A percentile compares a stretch with the other conserved stretches of the same genome.
phyloP scores from a whole-genome alignment of 2,113 vertebrate species.

The Lates calcarifer region DNA sequence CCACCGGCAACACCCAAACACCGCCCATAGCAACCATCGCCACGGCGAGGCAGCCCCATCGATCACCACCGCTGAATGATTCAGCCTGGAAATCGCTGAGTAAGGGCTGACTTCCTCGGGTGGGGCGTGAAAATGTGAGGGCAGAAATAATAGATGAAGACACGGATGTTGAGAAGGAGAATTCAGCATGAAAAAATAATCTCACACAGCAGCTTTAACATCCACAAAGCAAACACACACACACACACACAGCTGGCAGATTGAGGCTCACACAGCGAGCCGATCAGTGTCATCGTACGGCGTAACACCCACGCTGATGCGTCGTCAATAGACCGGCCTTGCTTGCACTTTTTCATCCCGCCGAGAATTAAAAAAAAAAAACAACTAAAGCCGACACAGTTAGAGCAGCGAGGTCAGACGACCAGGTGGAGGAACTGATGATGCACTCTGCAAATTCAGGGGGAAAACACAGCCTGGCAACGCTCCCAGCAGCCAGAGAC shows the following conservation, averaged over 20 bases:
- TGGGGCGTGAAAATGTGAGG: background rate
- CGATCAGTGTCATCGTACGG: slow-evolving; percentile 6
- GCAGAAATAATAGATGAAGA: background rate
- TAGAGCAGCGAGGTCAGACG: background rate
- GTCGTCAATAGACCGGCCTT: slow-evolving; percentile 33
- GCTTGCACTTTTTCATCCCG: slow-evolving; percentile 45
- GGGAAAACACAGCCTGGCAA: background rate
- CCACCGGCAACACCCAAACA: slow-evolving; percentile 22
- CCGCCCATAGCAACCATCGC: slow-evolving; percentile 14
- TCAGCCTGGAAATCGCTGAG: slow-evolving; percentile 19
- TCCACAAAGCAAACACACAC: background rate
- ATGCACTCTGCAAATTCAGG: background rate
- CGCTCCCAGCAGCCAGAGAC: background rate
- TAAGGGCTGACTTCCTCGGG: background rate
- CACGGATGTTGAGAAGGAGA: background rate
- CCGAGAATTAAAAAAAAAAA: background rate
- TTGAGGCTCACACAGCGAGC: background rate
- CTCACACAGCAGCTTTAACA: background rate
- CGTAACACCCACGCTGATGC: background rate
- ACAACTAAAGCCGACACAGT: slow-evolving; percentile 9
- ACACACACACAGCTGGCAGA: slow-evolving; percentile 6
- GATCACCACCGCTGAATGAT: slow-evolving; percentile 19
- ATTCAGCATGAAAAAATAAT: background rate
- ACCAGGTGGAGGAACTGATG: slow-evolving; percentile 24
- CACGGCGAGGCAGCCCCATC: background rate